These are phyloP conservation scores for Leptopilina syphax DNA, from an alignment of 2,888 invertebrate species.

Conservation along the genomic window DNA sequence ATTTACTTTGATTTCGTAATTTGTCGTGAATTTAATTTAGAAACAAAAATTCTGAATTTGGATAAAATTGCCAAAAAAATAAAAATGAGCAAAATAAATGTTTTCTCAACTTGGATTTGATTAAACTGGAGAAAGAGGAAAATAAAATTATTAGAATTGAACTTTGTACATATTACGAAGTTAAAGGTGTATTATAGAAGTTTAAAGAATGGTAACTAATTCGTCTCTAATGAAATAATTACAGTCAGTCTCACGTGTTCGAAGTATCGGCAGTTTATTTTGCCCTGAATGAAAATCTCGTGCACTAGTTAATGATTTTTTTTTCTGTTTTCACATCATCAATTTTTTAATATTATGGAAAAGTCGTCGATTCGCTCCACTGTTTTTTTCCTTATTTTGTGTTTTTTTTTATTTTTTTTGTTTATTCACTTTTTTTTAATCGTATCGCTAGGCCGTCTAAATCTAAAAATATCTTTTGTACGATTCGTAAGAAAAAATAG, in stretches of 20 bases:
- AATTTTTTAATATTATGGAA: conserved; percentile 31
- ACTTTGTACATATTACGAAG: not conserved
- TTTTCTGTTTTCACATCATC: conserved; percentile 13
- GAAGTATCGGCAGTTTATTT: conserved; percentile 70
- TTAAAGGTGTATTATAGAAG: not conserved
- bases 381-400: conserved; percentile 35
- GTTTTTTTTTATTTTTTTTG: conserved; percentile 26
- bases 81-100: too few species aligned
- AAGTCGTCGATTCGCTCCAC: conserved; percentile 43
- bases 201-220: conserved; percentile 55
- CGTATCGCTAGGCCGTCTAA: conserved; percentile 50
- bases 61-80: too few species aligned
- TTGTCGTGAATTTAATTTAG: too few species aligned
- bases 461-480: conserved; percentile 46
- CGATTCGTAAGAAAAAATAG: conserved; percentile 39
- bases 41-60: too few species aligned
- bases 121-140: too few species aligned
- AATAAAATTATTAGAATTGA: too few species aligned
- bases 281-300: conserved; percentile 35
- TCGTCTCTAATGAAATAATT: conserved; percentile 61
- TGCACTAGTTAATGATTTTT: conserved; percentile 12
- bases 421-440: conserved; percentile 40
- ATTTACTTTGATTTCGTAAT: too few species aligned
- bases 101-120: too few species aligned
- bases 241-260: conserved; percentile 71